phyloP scores from a whole-genome alignment of 2,888 invertebrate species.

The Trichogramma dendrolimi region DNA sequence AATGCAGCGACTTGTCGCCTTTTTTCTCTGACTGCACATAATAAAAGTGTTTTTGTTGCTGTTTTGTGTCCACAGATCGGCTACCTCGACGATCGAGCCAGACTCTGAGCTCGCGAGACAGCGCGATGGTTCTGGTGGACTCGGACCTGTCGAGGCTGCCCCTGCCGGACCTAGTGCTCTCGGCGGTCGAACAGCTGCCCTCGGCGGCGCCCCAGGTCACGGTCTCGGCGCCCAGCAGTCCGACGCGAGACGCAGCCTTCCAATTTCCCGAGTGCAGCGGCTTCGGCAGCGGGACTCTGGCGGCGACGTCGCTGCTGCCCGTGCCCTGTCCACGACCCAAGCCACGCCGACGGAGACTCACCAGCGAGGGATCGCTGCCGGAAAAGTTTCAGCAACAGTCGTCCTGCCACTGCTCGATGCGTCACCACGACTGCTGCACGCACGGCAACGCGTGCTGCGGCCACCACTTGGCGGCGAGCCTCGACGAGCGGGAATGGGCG shows the following conservation, averaged over 20 bases:
- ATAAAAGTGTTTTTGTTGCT: neutral
- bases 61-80: constrained; percentile 40
- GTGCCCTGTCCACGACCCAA: constrained; percentile 49
- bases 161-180: constrained; percentile 47
- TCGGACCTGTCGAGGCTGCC: constrained; percentile 47
- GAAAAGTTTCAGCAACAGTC: constrained; percentile 39
- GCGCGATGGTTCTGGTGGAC: constrained; percentile 45
- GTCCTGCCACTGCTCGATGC: constrained; percentile 21
- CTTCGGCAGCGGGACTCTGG: constrained; percentile 5
- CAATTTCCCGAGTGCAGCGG: constrained; percentile 49
- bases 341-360: constrained; percentile 47
- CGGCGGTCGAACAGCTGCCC: constrained; percentile 48
- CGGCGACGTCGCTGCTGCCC: constrained; percentile 29
- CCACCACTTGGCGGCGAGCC: constrained; percentile 37
- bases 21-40: too few relatives aligned
- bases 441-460: constrained; percentile 37
- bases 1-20: too few relatives aligned
- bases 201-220: constrained; percentile 47
- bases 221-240: constrained; percentile 50
- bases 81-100: constrained; percentile 44
- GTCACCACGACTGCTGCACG: constrained; percentile 14
- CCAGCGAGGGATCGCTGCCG: constrained; percentile 44
- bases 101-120: constrained; percentile 38
- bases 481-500: constrained; percentile 47
- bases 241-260: constrained; percentile 49